Base-by-base conservation (phyloP, 2,888 invertebrate genomes). In the Acleris holmiana region DNA sequence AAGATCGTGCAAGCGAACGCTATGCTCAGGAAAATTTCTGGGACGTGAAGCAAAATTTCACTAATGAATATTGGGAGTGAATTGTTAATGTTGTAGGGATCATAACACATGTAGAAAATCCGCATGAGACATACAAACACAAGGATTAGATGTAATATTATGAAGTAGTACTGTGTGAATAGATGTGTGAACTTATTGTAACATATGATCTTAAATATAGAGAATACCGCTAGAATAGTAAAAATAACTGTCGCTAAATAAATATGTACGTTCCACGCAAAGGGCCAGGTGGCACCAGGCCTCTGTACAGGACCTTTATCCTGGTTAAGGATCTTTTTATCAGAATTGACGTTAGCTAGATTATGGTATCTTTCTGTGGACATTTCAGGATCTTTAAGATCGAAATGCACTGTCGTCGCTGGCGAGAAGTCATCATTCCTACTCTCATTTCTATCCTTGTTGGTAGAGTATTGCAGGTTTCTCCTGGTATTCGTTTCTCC, bases 201-300 rank as follows among this genome's bases (percentile, higher is more conserved):
- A 59, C 97, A 95, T 51, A 98, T 95, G 70, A 98, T 94, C 86
- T 97, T 97, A 78, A 97, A 95, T 67, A 98, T 95, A 21, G 97
- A 97, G 81, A 96, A 97, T 0, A 97, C 94, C 0, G 97, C 97
- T 74, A 98, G 89, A 13, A 98, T 91, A 0, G 97, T 96, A 82
- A 98, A 98, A 77, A 97, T 94, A 17, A 96, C 95, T 1, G 98
- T 98, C 0, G 97, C 96, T 47, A 97, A 88, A 88, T 98, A 98
- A 5, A 98, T 96, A 82, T 98, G 98, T 8, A 98, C 94, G 77
- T 98, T 97, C 98, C 98, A 98, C 1, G 97, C 97, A 71, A 97
- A 95, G 0, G 96, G 94, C 96, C 97, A 97, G 0, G 96, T 95
- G 0, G 93, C 93, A 1, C 94, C 93, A 1, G 93, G 88, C 18